Evolutionary conservation across 2,113 vertebrate genomes (phyloP).

Genomic region (Strix uralensis): DNA sequence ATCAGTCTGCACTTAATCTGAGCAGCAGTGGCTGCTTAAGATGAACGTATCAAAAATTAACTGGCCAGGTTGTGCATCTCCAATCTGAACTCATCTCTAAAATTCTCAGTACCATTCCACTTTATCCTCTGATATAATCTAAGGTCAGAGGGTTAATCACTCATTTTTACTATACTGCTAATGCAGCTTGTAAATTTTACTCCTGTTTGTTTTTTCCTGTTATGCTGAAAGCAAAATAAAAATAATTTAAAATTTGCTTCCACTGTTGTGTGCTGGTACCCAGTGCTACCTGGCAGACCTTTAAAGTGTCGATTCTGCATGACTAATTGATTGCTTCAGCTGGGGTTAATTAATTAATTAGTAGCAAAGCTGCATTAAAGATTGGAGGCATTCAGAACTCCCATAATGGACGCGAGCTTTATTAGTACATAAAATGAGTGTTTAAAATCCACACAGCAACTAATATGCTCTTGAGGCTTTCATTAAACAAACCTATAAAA

Average conservation of each 20-base stretch:
- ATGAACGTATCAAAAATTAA: neutral
- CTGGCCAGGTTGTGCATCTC: neutral
- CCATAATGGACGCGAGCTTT: conserved; percentile 75
- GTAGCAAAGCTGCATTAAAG: conserved; percentile 76
- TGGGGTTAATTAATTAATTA: conserved; percentile 95
- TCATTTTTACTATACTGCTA: neutral
- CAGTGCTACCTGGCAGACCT: conserved; percentile 59
- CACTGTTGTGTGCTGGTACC: neutral
- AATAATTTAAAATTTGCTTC: conserved; percentile 13
- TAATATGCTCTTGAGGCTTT: conserved; percentile 86
- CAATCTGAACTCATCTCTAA: neutral
- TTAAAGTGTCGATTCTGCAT: conserved; percentile 74
- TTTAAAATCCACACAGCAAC: conserved; percentile 81
- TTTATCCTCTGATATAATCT: neutral
- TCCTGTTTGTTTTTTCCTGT: neutral
- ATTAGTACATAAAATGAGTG: conserved; percentile 85
- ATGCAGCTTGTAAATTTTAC: neutral
- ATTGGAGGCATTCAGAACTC: conserved; percentile 77
- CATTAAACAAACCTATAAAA: conserved; percentile 99
- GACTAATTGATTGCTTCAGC: conserved; percentile 83
- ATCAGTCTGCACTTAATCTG: neutral
- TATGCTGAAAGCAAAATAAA: conserved; percentile 11
- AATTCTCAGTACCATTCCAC: neutral
- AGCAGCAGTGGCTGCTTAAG: neutral
- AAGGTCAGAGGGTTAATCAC: neutral